Evolutionary conservation across 1,140 invertebrate species (phyloP).

Genomic region (Drosophila ohnishii): DNA sequence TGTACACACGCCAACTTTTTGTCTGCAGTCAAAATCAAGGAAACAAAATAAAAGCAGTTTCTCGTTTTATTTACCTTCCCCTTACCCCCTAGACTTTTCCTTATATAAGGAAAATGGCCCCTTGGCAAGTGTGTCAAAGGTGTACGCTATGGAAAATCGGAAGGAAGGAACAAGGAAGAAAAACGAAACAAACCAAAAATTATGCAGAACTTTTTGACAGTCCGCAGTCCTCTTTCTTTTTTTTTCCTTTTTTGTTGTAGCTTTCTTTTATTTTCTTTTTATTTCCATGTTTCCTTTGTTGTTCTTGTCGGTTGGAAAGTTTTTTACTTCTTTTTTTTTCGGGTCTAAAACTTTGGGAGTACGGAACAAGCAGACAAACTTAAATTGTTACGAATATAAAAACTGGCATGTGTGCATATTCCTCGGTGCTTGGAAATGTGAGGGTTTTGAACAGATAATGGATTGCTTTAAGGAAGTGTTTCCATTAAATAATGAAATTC

Average conservation of each 20-base stretch:
- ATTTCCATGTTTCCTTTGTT: conserved; percentile 25
- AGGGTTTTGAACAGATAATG: not conserved
- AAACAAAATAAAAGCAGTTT: conserved; percentile 69
- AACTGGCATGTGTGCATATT: conserved; percentile 14
- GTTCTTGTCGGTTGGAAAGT: conserved; percentile 41
- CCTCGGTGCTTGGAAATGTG: not conserved
- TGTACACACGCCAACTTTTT: conserved; percentile 65
- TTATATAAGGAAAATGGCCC: conserved; percentile 33
- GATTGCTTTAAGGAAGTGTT: not conserved
- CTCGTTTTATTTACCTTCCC: conserved; percentile 19
- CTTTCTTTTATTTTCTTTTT: conserved; percentile 28
- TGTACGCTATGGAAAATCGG: conserved; percentile 33
- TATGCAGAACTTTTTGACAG: conserved; percentile 63
- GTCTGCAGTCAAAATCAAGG: conserved; percentile 70
- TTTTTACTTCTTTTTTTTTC: conserved; percentile 5
- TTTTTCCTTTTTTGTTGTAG: conserved; percentile 1
- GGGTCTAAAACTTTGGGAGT: conserved; percentile 23
- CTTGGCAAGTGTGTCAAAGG: conserved; percentile 65
- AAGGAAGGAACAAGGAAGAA: conserved; percentile 21
- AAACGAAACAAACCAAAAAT: conserved; percentile 50
- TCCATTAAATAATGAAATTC: not conserved
- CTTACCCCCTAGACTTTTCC: conserved; percentile 3
- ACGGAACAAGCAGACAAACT: conserved; percentile 22
- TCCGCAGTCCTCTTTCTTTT: conserved; percentile 22
- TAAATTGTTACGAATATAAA: conserved; percentile 17